Evolutionary conservation across 2,888 invertebrate genomes (phyloP).

Genomic region (Steromphala cineraria): DNA sequence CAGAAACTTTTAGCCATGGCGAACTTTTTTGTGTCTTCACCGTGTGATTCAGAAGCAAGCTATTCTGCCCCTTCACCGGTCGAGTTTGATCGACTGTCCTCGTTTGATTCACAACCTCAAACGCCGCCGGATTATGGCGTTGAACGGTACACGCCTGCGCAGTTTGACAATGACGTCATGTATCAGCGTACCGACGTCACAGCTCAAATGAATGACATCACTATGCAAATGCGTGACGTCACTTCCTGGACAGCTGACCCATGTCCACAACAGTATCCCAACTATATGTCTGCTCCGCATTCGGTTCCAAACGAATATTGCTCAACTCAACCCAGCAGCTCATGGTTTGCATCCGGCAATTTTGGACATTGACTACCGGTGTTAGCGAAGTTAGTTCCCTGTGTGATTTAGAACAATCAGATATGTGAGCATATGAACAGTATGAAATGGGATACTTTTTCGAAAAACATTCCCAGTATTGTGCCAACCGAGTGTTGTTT

Average conservation of each 20-base stretch:
- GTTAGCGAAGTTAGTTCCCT: no score
- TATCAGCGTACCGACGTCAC: neutral
- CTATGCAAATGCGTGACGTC: neutral
- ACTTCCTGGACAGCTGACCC: neutral
- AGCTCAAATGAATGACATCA: neutral
- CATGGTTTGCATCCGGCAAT: no score
- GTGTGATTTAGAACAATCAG: no score
- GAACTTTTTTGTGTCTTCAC: conserved; percentile 11
- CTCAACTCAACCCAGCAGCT: neutral
- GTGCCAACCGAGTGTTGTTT: no score
- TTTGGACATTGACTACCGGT: neutral
- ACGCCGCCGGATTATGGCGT: neutral
- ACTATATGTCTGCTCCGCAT: neutral
- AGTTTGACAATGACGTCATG: neutral
- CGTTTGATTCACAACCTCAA: neutral
- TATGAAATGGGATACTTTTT: no score
- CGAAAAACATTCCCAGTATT: no score
- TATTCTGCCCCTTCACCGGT: conserved; percentile 6
- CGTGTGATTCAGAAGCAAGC: neutral
- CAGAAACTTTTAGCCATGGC: conserved; percentile 6
- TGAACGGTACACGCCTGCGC: neutral
- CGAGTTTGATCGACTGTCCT: neutral
- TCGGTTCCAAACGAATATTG: neutral
- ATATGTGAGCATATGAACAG: no score
- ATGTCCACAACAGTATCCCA: neutral